phyloP scores from a whole-genome alignment of 2,113 vertebrate species.

The Spilogale gracilis region DNA sequence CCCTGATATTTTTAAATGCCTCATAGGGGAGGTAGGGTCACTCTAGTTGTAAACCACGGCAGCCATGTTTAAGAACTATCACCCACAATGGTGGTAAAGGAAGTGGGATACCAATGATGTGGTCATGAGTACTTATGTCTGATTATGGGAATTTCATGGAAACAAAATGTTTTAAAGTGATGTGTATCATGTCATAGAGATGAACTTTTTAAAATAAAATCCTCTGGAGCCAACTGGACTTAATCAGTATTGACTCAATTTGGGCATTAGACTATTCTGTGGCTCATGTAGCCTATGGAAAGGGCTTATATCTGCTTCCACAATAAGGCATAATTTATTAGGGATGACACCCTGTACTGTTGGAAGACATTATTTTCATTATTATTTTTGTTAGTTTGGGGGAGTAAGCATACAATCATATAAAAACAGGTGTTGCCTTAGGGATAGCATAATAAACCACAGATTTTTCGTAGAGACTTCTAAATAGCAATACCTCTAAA shows the following conservation, averaged over 20 bases:
- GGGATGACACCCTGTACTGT: not conserved
- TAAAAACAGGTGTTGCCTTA: not conserved
- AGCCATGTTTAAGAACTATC: not conserved
- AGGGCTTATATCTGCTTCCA: not conserved
- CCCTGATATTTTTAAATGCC: not conserved
- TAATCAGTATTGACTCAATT: not conserved
- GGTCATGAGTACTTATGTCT: not conserved
- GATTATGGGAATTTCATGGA: not conserved
- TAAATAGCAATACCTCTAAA: conserved; percentile 59
- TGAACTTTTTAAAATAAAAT: not conserved
- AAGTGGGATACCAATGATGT: not conserved
- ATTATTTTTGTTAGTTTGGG: conserved; percentile 28
- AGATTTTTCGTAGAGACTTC: not conserved
- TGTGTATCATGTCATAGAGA: not conserved
- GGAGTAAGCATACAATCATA: not conserved
- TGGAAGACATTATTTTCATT: not conserved
- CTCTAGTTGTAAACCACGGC: not conserved
- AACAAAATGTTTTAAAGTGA: conserved; percentile 21
- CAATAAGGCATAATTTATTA: not conserved
- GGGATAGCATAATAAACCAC: not conserved
- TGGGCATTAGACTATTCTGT: not conserved
- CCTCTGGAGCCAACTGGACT: not conserved
- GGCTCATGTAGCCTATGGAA: not conserved
- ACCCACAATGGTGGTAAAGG: not conserved
- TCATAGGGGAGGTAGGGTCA: not conserved